Percentiles rank a stretch among this genome's conserved stretches.
Evolutionary conservation across 2,888 invertebrate species (phyloP).

Genomic region (Polydrusus pterygomalis): DNA sequence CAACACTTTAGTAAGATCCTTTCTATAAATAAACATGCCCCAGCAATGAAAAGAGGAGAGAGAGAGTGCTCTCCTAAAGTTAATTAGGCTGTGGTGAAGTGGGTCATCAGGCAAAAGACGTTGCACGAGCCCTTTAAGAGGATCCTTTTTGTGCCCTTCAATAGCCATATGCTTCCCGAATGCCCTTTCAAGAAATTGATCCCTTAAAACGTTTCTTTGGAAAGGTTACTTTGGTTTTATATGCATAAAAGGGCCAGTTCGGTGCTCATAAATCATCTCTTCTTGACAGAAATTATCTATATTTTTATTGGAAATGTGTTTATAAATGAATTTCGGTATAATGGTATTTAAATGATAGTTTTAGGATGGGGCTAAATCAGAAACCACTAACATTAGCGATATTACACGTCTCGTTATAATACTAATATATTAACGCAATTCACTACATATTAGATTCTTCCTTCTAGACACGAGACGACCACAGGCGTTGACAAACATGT

Average conservation of each 20-base stretch:
- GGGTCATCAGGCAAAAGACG: constrained; percentile 58
- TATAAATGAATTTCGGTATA: not conserved
- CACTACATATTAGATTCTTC: too few relatives aligned
- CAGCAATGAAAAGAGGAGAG: constrained; percentile 10
- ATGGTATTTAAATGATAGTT: constrained; percentile 5
- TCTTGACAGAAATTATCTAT: constrained; percentile 51
- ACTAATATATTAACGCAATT: too few relatives aligned
- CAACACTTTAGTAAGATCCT: constrained; percentile 8
- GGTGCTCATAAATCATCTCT: constrained; percentile 46
- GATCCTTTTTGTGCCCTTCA: constrained; percentile 45
- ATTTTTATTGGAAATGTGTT: constrained; percentile 27
- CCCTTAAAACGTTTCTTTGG: constrained; percentile 44
- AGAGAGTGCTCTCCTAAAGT: constrained; percentile 53
- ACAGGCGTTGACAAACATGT: too few relatives aligned
- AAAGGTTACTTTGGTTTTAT: constrained; percentile 50
- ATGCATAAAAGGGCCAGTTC: constrained; percentile 50
- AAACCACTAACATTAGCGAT: too few relatives aligned
- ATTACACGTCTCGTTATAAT: too few relatives aligned
- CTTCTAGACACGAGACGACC: too few relatives aligned
- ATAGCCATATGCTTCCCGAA: constrained; percentile 48
- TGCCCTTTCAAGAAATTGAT: constrained; percentile 52
- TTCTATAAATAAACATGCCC: constrained; percentile 28
- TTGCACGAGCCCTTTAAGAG: constrained; percentile 38
- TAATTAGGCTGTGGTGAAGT: constrained; percentile 61
- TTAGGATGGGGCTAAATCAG: not conserved